Evolutionary conservation across 2,888 invertebrate genomes (phyloP).

Genomic region (Nowickia ferox): DNA sequence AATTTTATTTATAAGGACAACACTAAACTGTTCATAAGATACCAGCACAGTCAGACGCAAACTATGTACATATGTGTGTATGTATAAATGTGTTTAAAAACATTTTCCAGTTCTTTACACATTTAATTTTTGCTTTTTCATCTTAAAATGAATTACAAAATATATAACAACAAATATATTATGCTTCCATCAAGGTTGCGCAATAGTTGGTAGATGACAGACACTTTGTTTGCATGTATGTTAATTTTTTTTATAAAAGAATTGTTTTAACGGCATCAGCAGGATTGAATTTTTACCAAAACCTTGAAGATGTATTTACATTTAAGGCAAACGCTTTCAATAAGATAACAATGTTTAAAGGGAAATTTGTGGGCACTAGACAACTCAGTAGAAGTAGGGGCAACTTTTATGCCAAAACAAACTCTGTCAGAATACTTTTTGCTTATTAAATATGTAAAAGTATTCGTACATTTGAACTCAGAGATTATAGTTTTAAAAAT

Average conservation of each 20-base stretch:
- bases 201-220: not conserved
- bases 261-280: not conserved
- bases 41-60: constrained; percentile 10
- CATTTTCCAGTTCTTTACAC: constrained; percentile 13
- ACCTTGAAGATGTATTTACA: too few species aligned
- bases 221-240: not conserved
- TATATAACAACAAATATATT: not conserved
- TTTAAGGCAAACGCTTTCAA: too few species aligned
- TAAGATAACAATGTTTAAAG: too few species aligned
- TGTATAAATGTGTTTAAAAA: not conserved
- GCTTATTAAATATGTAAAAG: too few species aligned
- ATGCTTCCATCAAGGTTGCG: constrained; percentile 27
- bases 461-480: too few species aligned
- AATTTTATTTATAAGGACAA: constrained; percentile 53
- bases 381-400: too few species aligned
- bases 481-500: too few species aligned
- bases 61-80: not conserved
- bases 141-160: constrained; percentile 1
- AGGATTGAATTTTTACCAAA: not conserved
- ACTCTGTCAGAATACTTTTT: too few species aligned
- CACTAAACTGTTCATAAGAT: not conserved
- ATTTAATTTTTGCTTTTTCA: constrained; percentile 30
- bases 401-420: too few species aligned
- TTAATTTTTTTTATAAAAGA: not conserved
- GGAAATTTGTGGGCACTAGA: too few species aligned